Evolutionary conservation across 2,113 vertebrate genomes (phyloP).

Genomic region (Eudyptes chrysolophus): DNA sequence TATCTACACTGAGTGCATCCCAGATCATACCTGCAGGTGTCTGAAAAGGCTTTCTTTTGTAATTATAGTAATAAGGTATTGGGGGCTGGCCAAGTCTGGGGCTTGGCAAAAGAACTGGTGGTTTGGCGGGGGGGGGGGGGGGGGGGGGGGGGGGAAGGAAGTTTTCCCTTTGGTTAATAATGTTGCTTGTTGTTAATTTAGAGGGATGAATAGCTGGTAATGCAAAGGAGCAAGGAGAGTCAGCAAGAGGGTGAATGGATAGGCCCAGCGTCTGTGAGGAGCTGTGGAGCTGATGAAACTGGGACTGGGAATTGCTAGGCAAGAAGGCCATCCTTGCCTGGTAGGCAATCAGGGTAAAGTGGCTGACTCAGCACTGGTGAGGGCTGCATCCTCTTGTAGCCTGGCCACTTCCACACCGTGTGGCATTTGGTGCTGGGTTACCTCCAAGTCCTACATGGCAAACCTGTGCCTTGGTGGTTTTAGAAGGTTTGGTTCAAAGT

Average conservation of each 20-base stretch:
- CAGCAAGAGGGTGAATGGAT: neutral
- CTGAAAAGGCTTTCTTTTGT: neutral
- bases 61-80: neutral
- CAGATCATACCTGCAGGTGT: neutral
- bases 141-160: rapidly evolving
- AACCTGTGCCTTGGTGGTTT: neutral
- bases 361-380: neutral
- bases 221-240: neutral
- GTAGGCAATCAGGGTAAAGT: neutral
- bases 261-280: neutral
- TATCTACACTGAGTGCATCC: neutral
- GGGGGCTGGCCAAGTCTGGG: neutral
- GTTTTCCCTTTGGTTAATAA: neutral
- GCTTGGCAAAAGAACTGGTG: neutral
- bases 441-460: neutral
- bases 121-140: rapidly evolving
- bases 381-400: neutral
- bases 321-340: neutral
- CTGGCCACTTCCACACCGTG: rapidly evolving
- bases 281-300: neutral
- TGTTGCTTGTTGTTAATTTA: neutral
- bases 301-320: neutral
- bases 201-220: neutral
- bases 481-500: neutral
- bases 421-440: neutral